These are phyloP conservation scores for Apostichopus parvimensis DNA, from an alignment of 35 echinoderm and acorn worm genomes.

Conservation along the genomic window DNA sequence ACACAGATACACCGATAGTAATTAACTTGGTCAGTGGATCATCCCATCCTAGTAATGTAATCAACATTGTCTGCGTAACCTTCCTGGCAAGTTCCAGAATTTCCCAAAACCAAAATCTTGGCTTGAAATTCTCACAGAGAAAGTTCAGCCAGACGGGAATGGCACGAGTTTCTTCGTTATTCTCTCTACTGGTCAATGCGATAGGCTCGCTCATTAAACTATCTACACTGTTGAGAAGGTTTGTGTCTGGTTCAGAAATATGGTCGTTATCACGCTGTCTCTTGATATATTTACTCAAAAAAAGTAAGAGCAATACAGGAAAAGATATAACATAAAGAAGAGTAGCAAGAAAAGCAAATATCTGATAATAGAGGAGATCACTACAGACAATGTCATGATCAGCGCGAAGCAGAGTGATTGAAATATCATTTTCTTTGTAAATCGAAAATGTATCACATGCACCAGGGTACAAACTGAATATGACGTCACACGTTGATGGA, in stretches of 20 bases:
- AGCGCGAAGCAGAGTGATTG: not conserved
- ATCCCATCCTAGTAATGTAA: conserved; percentile 33
- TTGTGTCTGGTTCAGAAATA: not conserved
- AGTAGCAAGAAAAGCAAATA: not conserved
- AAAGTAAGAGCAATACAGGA: not conserved
- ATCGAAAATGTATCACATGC: not conserved
- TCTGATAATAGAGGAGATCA: not conserved
- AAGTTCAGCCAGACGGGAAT: conserved; percentile 31
- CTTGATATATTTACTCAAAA: not conserved
- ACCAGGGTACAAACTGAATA: not conserved
- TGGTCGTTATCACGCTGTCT: not conserved
- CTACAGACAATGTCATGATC: not conserved
- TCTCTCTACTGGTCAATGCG: not conserved
- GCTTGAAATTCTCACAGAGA: conserved; percentile 64
- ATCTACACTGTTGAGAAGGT: not conserved
- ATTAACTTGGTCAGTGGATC: conserved; percentile 39
- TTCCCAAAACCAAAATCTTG: conserved; percentile 54
- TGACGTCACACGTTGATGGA: not conserved
- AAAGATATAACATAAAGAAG: not conserved
- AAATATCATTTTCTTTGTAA: not conserved
- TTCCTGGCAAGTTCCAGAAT: conserved; percentile 58
- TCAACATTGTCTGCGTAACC: not conserved
- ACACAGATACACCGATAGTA: conserved; percentile 44
- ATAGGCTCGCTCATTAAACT: not conserved
- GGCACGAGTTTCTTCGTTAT: not conserved